Evolutionary conservation across 2,113 vertebrate genomes (phyloP).

Genomic region (Corythaixoides concolor): DNA sequence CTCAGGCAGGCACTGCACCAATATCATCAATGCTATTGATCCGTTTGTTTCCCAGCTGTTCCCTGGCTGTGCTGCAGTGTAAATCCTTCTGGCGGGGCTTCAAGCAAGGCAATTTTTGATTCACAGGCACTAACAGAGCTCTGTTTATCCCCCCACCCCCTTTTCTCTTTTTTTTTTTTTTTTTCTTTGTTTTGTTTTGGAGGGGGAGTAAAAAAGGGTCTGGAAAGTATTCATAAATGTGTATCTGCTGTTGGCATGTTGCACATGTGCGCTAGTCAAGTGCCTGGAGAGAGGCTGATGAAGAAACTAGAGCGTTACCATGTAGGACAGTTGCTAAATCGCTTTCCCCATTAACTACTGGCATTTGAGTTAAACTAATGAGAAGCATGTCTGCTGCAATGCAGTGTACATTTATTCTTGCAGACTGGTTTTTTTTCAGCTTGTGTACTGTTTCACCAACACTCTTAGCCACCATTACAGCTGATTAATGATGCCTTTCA

Average conservation of each 20-base stretch:
- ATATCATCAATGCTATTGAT: background rate
- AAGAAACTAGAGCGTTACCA: background rate
- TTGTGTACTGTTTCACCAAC: constrained; percentile 46
- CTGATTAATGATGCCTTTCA: constrained; percentile 59
- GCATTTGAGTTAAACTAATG: constrained; percentile 63
- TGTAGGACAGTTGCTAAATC: constrained; percentile 29
- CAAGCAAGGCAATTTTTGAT: background rate
- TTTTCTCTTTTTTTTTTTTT: too few species aligned
- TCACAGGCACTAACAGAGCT: background rate
- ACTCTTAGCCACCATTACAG: constrained; percentile 46
- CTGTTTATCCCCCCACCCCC: fast-evolving
- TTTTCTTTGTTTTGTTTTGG: background rate
- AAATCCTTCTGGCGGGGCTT: background rate
- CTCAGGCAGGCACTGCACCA: background rate
- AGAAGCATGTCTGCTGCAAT: constrained; percentile 61
- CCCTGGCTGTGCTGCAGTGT: background rate
- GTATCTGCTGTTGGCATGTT: background rate
- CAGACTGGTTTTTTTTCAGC: constrained; percentile 33
- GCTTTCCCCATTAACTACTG: constrained; percentile 44
- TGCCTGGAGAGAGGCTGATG: background rate
- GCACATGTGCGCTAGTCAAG: background rate
- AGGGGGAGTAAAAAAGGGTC: background rate
- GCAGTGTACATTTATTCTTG: constrained; percentile 50
- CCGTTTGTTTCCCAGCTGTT: background rate
- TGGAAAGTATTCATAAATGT: background rate